Percentiles rank a stretch among this genome's conserved stretches.
These are phyloP conservation scores for Hemicordylus capensis DNA, from an alignment of 2,113 vertebrate species.

Conservation along the genomic window DNA sequence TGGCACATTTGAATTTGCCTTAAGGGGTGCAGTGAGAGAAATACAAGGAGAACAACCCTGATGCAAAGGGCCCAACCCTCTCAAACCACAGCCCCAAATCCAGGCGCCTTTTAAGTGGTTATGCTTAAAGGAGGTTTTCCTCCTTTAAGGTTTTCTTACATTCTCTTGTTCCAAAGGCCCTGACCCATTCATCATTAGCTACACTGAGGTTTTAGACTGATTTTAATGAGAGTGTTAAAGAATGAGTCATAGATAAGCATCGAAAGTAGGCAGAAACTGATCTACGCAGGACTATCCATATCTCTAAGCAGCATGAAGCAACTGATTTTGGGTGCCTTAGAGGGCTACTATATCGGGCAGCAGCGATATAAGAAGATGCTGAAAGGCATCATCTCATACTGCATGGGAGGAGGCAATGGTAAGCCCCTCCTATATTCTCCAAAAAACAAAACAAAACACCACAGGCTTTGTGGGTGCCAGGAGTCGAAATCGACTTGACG, in stretches of 20 bases:
- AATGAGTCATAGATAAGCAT: background rate
- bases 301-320: background rate
- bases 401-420: too few species aligned
- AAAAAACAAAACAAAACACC: too few species aligned
- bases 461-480: too few species aligned
- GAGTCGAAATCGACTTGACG: too few species aligned
- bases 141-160: background rate
- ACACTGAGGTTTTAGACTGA: background rate
- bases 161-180: background rate
- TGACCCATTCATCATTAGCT: background rate
- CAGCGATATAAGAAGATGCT: too few species aligned
- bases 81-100: too few species aligned
- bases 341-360: too few species aligned
- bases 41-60: background rate
- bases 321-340: background rate
- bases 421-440: too few species aligned
- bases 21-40: background rate
- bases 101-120: background rate
- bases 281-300: background rate
- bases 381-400: too few species aligned
- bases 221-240: background rate
- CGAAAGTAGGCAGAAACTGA: background rate
- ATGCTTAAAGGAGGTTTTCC: too few species aligned
- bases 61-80: background rate
- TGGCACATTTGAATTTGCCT: background rate